Conservation (phyloP, 2,888 invertebrate species). For the Melieria crassipennis region DNA sequence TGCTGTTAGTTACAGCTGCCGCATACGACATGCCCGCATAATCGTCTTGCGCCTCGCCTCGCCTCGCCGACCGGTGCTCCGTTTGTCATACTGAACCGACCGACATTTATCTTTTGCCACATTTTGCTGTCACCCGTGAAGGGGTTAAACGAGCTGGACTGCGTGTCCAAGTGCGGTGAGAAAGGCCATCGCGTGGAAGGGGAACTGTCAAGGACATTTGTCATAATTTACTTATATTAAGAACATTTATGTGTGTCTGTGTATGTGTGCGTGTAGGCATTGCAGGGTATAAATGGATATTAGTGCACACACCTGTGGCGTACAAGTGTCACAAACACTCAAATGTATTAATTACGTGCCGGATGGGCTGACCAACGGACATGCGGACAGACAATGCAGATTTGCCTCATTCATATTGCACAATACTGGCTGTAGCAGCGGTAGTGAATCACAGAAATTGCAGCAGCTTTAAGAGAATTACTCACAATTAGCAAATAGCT, state of each 20-base stretch:
- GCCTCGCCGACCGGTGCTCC: too few relatives aligned
- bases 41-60: too few relatives aligned
- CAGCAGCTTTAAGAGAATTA: too few relatives aligned
- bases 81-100: not conserved
- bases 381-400: constrained; percentile 35
- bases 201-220: constrained; percentile 47
- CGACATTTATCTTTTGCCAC: constrained; percentile 44
- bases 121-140: constrained; percentile 28
- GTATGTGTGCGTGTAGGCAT: constrained; percentile 3
- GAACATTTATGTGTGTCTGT: constrained; percentile 27
- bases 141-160: not conserved
- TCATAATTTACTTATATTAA: constrained; percentile 46
- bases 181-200: not conserved
- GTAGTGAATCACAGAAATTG: too few relatives aligned
- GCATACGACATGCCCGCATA: constrained; percentile 21
- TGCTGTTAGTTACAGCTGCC: constrained; percentile 49
- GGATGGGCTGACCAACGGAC: constrained; percentile 33
- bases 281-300: constrained; percentile 43
- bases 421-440: too few relatives aligned
- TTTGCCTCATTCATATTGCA: not conserved
- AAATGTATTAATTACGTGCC: constrained; percentile 57
- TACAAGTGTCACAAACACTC: constrained; percentile 53
- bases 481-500: too few relatives aligned
- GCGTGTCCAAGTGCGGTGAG: too few relatives aligned
- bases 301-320: constrained; percentile 65